A percentile compares a stretch with the other conserved stretches of the same genome.
Conservation (phyloP, 2,888 invertebrate genomes). For the Epirrhoe tristata region DNA sequence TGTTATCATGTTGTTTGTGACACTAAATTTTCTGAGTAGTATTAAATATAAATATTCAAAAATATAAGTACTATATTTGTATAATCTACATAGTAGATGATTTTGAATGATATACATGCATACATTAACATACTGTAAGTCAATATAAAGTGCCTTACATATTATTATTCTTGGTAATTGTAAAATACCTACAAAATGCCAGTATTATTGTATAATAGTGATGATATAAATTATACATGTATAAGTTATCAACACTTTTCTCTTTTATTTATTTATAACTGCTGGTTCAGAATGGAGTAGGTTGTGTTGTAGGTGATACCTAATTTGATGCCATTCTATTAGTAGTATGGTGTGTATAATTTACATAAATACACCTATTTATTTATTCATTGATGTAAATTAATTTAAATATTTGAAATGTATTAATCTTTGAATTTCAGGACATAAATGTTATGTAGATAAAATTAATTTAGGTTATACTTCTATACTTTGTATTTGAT, state of each 20-base stretch:
- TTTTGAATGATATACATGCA: slow-evolving; percentile 24
- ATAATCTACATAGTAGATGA: slow-evolving; percentile 42
- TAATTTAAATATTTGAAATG: slow-evolving; percentile 8
- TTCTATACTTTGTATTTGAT: slow-evolving; percentile 55
- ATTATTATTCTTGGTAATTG: slow-evolving; percentile 17
- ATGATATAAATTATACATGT: background rate
- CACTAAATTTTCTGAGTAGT: slow-evolving; percentile 16
- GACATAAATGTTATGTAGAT: background rate
- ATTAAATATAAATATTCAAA: slow-evolving; percentile 43
- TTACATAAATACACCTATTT: background rate
- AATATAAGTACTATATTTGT: slow-evolving; percentile 43
- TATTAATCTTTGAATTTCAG: background rate
- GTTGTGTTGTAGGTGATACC: background rate
- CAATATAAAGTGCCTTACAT: slow-evolving; percentile 53
- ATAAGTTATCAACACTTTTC: background rate
- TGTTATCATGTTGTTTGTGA: slow-evolving; percentile 1
- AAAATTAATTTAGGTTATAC: slow-evolving; percentile 25
- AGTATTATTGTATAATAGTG: background rate
- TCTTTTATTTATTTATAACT: background rate
- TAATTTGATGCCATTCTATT: background rate
- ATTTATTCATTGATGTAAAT: slow-evolving; percentile 1
- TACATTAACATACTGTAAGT: slow-evolving; percentile 17
- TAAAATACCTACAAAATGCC: background rate
- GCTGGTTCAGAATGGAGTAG: background rate
- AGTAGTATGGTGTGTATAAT: background rate